Conservation (phyloP, 2,113 vertebrate species). For the Lota lota region DNA sequence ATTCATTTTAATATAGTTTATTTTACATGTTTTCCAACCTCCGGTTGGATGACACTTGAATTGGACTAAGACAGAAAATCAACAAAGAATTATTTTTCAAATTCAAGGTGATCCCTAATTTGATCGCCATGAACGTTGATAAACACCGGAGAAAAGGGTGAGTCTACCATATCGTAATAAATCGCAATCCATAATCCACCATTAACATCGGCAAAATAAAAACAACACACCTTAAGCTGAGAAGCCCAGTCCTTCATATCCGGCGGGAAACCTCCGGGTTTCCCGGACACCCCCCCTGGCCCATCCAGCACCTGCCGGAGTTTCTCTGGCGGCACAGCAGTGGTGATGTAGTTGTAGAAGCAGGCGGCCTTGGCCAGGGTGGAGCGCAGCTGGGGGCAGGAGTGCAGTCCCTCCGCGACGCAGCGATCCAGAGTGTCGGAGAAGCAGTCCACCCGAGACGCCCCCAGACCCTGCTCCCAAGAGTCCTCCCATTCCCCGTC, state of each 20-base stretch:
- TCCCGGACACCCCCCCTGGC: constrained; percentile 34
- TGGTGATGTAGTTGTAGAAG: constrained; percentile 75
- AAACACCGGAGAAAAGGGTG: no score
- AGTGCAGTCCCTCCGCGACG: constrained; percentile 66
- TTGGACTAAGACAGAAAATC: no score
- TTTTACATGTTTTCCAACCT: no score
- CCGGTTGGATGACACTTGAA: no score
- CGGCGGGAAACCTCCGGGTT: constrained; percentile 18
- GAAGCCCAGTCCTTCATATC: constrained; percentile 64
- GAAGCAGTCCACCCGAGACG: constrained; percentile 74
- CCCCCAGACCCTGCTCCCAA: constrained; percentile 67
- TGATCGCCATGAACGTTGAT: no score
- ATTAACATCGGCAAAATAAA: neutral
- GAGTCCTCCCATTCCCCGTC: constrained; percentile 56
- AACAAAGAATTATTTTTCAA: no score
- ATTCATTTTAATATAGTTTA: no score
- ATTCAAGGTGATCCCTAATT: no score
- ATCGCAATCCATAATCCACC: no score
- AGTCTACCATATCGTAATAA: no score
- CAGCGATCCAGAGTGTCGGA: constrained; percentile 71
- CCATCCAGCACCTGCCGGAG: constrained; percentile 71
- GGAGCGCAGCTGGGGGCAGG: constrained; percentile 64
- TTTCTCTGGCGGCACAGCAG: constrained; percentile 75
- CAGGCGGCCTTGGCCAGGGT: constrained; percentile 69
- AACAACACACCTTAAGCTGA: constrained; percentile 67